Evolutionary conservation across 1,140 invertebrate genomes (phyloP).

Genomic region (Drosophila tsacasi): DNA sequence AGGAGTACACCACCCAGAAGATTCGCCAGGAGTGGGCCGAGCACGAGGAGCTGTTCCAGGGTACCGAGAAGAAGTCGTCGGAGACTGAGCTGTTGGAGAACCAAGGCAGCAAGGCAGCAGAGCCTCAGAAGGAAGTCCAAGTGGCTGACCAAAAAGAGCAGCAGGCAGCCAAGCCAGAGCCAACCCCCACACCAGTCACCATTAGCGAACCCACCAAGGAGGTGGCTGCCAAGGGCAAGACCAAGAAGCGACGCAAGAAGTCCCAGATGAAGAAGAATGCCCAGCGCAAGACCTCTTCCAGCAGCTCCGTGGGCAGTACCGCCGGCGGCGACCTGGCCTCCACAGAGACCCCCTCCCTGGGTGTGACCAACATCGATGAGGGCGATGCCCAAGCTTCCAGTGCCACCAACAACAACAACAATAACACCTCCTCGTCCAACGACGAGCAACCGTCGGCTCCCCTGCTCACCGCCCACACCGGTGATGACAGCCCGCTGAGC

Average conservation of each 20-base stretch:
- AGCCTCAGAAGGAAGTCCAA: conserved; percentile 17
- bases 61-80: conserved; percentile 50
- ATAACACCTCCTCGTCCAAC: conserved; percentile 69
- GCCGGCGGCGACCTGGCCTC: conserved; percentile 52
- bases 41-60: conserved; percentile 80
- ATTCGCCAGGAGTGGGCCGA: conserved; percentile 84
- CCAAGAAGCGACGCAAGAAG: conserved; percentile 92
- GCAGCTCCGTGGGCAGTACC: conserved; percentile 76
- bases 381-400: conserved; percentile 38
- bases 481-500: conserved; percentile 62
- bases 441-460: conserved; percentile 69
- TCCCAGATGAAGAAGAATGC: conserved; percentile 91
- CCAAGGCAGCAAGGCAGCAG: conserved; percentile 20
- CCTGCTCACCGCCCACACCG: conserved; percentile 63
- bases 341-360: conserved; percentile 58
- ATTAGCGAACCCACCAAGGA: conserved; percentile 65
- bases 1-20: conserved; percentile 83
- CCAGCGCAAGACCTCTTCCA: conserved; percentile 89
- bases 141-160: conserved; percentile 9
- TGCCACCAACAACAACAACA: conserved; percentile 32
- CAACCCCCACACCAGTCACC: conserved; percentile 62
- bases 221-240: conserved; percentile 86
- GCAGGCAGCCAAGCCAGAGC: conserved; percentile 11
- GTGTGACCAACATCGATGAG: conserved; percentile 73
- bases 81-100: conserved; percentile 53